Percentiles rank a stretch among this genome's conserved stretches.
Conservation (phyloP, 2,113 vertebrate genomes). For the Megatriorchis doriae region DNA sequence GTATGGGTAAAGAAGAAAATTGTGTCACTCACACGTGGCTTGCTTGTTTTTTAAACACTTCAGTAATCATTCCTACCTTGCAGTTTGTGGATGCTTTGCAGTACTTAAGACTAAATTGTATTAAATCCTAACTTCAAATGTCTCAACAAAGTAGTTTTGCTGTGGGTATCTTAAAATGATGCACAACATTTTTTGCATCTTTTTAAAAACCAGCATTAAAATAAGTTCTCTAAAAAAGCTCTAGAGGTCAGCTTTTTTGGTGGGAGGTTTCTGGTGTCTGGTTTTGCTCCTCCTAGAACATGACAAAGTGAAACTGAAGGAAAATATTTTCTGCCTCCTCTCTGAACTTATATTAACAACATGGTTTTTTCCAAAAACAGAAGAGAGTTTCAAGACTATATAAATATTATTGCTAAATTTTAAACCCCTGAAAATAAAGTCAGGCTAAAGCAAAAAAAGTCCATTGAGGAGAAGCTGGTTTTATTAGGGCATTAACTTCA, state of each 20-base stretch:
- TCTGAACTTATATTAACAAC: not conserved
- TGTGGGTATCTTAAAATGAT: not conserved
- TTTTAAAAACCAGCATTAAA: not conserved
- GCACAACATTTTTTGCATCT: not conserved
- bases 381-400: not conserved
- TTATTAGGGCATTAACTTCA: not conserved
- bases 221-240: not conserved
- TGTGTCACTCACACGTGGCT: not conserved
- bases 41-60: not conserved
- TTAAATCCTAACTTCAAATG: not conserved
- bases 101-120: not conserved
- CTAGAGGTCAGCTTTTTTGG: not conserved
- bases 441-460: not conserved
- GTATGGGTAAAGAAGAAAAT: not conserved
- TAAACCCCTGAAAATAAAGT: not conserved
- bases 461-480: not conserved
- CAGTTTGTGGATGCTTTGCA: not conserved
- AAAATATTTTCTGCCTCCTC: not conserved
- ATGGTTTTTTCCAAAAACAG: not conserved
- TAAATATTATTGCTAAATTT: constrained; percentile 4
- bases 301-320: not conserved
- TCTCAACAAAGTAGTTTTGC: not conserved
- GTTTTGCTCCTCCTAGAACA: not conserved
- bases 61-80: not conserved
- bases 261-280: not conserved